These are phyloP conservation scores for Andrena bicolor DNA, from an alignment of 2,888 invertebrate genomes.

Conservation along the genomic window DNA sequence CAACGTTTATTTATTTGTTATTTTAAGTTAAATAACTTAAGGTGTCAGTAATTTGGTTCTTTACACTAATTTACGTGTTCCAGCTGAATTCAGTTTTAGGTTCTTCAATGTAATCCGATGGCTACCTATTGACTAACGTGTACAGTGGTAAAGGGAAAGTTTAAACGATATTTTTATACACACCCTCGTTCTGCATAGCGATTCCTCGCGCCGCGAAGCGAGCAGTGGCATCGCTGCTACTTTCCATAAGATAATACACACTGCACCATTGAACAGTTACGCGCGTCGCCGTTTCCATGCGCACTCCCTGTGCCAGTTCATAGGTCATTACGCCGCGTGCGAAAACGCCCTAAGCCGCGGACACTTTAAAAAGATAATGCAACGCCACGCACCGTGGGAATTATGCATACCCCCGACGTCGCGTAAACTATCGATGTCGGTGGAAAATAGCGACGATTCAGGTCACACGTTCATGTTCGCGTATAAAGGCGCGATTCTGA, in stretches of 20 bases:
- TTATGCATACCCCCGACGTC: slow-evolving; percentile 11
- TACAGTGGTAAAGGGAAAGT: too few relatives aligned
- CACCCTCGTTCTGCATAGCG: not conserved
- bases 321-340: not conserved
- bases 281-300: not conserved
- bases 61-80: too few relatives aligned
- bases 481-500: too few relatives aligned
- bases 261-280: slow-evolving; percentile 16
- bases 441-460: slow-evolving; percentile 29
- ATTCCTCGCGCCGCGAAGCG: too few relatives aligned
- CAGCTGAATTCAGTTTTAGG: too few relatives aligned
- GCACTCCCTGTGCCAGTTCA: not conserved
- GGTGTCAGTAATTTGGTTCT: too few relatives aligned
- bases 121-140: too few relatives aligned
- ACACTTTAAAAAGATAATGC: slow-evolving; percentile 23
- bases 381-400: slow-evolving; percentile 5
- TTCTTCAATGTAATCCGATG: too few relatives aligned
- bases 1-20: too few relatives aligned
- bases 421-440: not conserved
- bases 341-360: slow-evolving; percentile 11
- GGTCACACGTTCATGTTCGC: slow-evolving; percentile 11
- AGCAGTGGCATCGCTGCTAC: not conserved
- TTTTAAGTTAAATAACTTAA: too few relatives aligned
- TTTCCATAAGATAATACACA: slow-evolving; percentile 13
- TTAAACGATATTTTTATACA: too few relatives aligned